Evolutionary conservation across 2,888 invertebrate species (phyloP), one percentile per base, ranked within the genome.

Genomic region (Acleris emargana): DNA sequence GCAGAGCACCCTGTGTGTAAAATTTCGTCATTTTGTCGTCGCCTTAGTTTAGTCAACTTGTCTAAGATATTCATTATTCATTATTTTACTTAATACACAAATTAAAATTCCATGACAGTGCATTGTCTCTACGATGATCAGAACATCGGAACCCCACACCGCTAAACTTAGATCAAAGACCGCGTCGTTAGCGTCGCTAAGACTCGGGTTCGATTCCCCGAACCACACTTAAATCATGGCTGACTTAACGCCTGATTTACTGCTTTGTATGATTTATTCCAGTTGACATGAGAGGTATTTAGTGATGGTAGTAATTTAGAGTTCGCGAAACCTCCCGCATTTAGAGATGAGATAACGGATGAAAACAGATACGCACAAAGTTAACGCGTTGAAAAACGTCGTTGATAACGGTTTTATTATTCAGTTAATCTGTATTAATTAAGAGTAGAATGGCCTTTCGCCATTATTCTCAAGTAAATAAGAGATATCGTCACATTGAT

Each of bases 161-260:
- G 18, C 63, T 53, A 43, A 22, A 64, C 42, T 32, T 64, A 64
- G 64, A 64, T 64, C 64, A 64, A 64, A 64, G 60, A 9, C 32
- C 43, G 5, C 28, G 9, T 52, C 38, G 22, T 38, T 38, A 38
- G 38, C 60, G 60, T 57, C 64, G 54, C 55, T 18, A 20, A 47
- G 55, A 52, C 53, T 32, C 52, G 47, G 55, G 59, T 71, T 71
- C 69, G 69, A 67, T 69, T 71, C 71, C 63, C 55, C 62, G 71
- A 64, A 69, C 51, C 25, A 62, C 59, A 61, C 54, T 68, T 66
- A 62, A 62, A 68, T 68, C 68, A 66, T 62, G 58, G 66, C 68
- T 51, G 64, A 60, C 64, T 64, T 64, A 64, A 43, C 66, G 62
- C 66, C 55, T 68, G 68, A 68, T 68, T 68, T 68, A 68, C 51